Conservation (phyloP, 2,113 vertebrate genomes). For the Colaptes auratus region DNA sequence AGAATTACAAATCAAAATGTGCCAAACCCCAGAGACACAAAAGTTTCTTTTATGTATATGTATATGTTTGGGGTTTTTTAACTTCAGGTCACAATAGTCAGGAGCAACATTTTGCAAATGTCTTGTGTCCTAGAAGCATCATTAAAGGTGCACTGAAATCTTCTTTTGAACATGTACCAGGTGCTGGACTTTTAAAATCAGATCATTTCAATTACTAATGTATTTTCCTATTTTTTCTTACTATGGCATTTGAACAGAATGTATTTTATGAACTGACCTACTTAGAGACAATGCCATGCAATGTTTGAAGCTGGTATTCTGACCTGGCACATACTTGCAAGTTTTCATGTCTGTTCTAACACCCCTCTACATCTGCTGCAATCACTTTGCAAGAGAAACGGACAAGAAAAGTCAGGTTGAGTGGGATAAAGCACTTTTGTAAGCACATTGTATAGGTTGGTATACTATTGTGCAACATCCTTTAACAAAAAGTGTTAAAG, state of each 20-base stretch:
- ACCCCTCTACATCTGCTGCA: neutral
- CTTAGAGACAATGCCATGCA: conserved; percentile 14
- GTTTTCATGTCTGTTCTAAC: conserved; percentile 4
- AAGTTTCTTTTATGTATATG: neutral
- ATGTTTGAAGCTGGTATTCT: conserved; percentile 2
- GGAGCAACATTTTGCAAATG: neutral
- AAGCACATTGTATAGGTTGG: neutral
- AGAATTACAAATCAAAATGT: neutral
- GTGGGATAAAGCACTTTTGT: neutral
- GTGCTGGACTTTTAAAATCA: neutral
- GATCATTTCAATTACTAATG: neutral
- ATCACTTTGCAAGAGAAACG: neutral
- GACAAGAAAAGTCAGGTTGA: neutral
- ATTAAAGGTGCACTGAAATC: neutral
- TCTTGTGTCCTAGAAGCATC: neutral
- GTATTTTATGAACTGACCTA: conserved; percentile 50
- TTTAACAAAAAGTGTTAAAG: neutral
- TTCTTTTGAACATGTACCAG: neutral
- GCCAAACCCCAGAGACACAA: neutral
- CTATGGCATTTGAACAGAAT: neutral
- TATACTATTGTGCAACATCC: neutral
- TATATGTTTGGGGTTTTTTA: neutral
- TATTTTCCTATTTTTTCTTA: neutral
- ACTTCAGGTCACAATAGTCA: neutral
- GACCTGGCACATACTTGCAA: neutral